Conservation (phyloP, 2,797 vertebrate genomes). For the Leptoclinus maculatus region DNA sequence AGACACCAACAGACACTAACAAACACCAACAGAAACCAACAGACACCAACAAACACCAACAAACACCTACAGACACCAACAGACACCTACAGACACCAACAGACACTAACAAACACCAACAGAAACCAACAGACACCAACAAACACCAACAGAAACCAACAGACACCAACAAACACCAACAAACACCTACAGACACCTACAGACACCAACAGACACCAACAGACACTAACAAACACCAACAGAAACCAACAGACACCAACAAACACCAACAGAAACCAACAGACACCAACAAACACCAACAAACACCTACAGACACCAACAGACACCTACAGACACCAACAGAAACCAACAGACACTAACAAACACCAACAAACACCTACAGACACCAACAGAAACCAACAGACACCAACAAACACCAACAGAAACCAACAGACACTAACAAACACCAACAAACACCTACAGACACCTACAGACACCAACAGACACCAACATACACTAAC, state of each 20-base stretch:
- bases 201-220: background rate
- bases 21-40: no score
- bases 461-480: no score
- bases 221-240: background rate
- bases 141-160: background rate
- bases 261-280: background rate
- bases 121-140: background rate
- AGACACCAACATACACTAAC: background rate
- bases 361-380: no score
- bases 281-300: no score
- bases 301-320: no score
- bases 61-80: background rate
- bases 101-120: background rate
- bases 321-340: no score
- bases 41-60: background rate
- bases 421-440: no score
- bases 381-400: no score
- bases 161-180: background rate
- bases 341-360: no score
- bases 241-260: background rate
- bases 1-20: no score
- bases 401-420: no score
- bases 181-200: fast-evolving
- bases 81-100: background rate
- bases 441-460: no score